These are phyloP conservation scores for Parambassis ranga DNA, from an alignment of 2,797 vertebrate genomes.

Conservation along the genomic window DNA sequence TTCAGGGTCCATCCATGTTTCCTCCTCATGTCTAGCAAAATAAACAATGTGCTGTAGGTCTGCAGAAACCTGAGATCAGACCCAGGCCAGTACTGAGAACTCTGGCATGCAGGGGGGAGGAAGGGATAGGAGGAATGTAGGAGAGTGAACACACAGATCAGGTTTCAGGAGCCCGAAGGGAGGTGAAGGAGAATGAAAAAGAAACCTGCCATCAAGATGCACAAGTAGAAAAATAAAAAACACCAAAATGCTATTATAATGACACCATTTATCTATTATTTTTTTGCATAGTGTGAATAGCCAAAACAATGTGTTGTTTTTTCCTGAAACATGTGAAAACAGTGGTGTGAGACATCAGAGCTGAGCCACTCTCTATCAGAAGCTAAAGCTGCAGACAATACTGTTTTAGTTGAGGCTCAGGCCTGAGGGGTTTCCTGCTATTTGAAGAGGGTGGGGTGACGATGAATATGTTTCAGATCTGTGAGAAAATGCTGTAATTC, in stretches of 20 bases:
- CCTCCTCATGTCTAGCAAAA: conserved; percentile 75
- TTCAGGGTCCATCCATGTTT: conserved; percentile 67
- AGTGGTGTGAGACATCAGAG: conserved; percentile 32
- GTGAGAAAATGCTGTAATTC: conserved; percentile 8
- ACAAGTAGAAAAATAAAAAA: not conserved
- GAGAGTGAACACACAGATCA: conserved; percentile 77
- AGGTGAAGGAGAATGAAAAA: conserved; percentile 40
- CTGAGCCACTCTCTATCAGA: conserved; percentile 33
- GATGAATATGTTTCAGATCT: conserved; percentile 22
- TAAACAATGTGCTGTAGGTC: conserved; percentile 94
- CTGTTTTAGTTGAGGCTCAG: conserved; percentile 55
- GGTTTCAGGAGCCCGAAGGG: conserved; percentile 80
- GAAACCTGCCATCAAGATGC: conserved; percentile 25
- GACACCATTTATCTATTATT: too few species aligned
- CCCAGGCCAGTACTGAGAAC: conserved; percentile 72
- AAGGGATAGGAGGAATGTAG: conserved; percentile 67
- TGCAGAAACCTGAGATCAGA: conserved; percentile 79
- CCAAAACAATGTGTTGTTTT: not conserved
- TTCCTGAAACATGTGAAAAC: conserved; percentile 12
- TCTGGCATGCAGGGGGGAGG: conserved; percentile 63
- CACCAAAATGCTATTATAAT: not conserved
- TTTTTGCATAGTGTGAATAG: too few species aligned
- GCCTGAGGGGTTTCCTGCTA: conserved; percentile 58
- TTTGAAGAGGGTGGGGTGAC: conserved; percentile 44
- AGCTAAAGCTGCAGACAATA: conserved; percentile 38